Percentiles rank a stretch among this genome's conserved stretches.
Evolutionary conservation across 2,797 vertebrate genomes (phyloP).

Genomic region (Poeciliopsis gracilis): DNA sequence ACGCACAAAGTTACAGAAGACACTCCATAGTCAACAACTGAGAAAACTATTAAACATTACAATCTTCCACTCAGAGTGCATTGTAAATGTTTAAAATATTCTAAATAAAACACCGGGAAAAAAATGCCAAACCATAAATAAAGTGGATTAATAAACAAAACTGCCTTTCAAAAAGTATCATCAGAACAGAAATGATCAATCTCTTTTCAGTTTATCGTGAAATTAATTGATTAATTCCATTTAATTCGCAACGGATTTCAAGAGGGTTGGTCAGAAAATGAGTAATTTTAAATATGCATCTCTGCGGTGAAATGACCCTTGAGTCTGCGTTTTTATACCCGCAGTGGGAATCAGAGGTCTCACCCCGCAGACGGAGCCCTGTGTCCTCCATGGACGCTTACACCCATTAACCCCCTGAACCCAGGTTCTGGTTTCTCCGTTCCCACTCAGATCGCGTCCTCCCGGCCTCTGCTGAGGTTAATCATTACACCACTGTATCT

Average conservation of each 20-base stretch:
- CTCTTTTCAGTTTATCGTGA: too few relatives aligned
- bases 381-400: conserved; percentile 14
- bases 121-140: too few relatives aligned
- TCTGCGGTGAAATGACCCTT: conserved; percentile 18
- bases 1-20: too few relatives aligned
- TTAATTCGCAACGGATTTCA: conserved; percentile 11
- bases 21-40: too few relatives aligned
- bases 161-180: too few relatives aligned
- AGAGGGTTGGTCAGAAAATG: background rate
- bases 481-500: conserved; percentile 58
- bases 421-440: conserved; percentile 10
- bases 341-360: conserved; percentile 11
- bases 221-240: too few relatives aligned
- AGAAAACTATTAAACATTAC: too few relatives aligned
- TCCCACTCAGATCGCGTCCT: conserved; percentile 18
- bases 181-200: too few relatives aligned
- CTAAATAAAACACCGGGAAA: background rate
- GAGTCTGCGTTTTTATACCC: background rate
- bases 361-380: background rate
- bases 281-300: background rate
- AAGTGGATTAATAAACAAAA: too few relatives aligned
- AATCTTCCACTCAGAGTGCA: too few relatives aligned
- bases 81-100: background rate
- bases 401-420: conserved; percentile 37
- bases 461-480: conserved; percentile 48